Conservation (phyloP, 35 echinoderm and acorn worm genomes). For the Heliocidaris tuberculata region DNA sequence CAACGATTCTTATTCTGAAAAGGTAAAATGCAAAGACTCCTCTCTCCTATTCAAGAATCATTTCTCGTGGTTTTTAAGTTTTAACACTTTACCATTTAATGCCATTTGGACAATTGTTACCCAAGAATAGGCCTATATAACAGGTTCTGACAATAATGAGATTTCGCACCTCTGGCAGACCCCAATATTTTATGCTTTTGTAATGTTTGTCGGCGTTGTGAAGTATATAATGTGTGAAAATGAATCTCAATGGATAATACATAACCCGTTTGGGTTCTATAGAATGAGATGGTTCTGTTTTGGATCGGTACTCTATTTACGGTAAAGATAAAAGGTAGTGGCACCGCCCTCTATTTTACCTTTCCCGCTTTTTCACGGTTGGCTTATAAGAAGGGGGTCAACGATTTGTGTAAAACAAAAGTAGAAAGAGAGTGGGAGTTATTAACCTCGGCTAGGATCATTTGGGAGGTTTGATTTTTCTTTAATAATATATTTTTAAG, state of each 20-base stretch:
- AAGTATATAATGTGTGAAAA: background rate
- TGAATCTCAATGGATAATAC: background rate
- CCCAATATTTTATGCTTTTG: background rate
- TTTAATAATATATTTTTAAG: background rate
- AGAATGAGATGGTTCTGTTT: background rate
- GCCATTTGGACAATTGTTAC: background rate
- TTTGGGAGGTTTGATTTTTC: background rate
- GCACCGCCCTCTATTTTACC: background rate
- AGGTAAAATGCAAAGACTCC: background rate
- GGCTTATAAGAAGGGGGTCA: background rate
- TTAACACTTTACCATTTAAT: background rate
- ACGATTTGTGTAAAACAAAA: background rate
- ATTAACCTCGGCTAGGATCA: background rate
- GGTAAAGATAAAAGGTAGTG: background rate
- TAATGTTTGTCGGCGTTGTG: background rate
- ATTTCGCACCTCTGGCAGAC: background rate
- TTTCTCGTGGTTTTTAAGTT: background rate
- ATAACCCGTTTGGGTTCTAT: background rate
- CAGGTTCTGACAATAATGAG: background rate
- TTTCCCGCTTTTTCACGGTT: background rate
- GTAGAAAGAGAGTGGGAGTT: background rate
- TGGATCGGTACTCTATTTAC: background rate
- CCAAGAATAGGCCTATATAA: background rate
- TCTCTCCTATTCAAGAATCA: background rate
- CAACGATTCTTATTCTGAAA: background rate